Percentiles rank a stretch among this genome's conserved stretches.
Conservation (phyloP, 2,888 invertebrate species). For the Epistrophe grossulariae region DNA sequence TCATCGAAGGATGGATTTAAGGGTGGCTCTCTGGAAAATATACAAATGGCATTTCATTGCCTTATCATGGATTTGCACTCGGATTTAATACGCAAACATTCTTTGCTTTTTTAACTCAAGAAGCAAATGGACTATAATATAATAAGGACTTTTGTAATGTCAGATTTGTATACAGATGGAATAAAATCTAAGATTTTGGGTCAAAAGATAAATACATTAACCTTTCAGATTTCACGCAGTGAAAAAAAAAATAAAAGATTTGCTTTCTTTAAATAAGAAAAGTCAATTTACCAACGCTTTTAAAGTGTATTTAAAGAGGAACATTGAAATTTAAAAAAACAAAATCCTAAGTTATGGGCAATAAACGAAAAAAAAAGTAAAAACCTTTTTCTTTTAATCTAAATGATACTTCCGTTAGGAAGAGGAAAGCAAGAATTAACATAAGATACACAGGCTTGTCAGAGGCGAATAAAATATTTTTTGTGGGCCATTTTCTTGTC, state of each 20-base stretch:
- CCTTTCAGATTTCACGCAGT: not conserved
- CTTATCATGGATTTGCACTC: conserved; percentile 49
- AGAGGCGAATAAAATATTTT: no score
- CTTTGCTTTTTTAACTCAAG: not conserved
- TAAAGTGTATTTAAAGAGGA: not conserved
- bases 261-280: not conserved
- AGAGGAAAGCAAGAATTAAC: no score
- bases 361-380: no score
- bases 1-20: conserved; percentile 18
- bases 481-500: no score
- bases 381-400: no score
- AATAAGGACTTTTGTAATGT: conserved; percentile 15
- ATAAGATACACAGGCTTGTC: no score
- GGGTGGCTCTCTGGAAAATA: conserved; percentile 4
- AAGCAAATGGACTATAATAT: conserved; percentile 18
- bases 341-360: no score
- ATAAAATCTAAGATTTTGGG: not conserved
- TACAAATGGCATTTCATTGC: conserved; percentile 25
- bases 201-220: conserved; percentile 10
- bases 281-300: not conserved
- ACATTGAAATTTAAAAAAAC: no score
- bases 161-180: conserved; percentile 9
- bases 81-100: conserved; percentile 36
- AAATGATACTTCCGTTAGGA: no score
- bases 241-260: not conserved